Base-by-base conservation (phyloP, 92 coral and sea anemone genomes). In the Parazoanthus atlanticus region DNA sequence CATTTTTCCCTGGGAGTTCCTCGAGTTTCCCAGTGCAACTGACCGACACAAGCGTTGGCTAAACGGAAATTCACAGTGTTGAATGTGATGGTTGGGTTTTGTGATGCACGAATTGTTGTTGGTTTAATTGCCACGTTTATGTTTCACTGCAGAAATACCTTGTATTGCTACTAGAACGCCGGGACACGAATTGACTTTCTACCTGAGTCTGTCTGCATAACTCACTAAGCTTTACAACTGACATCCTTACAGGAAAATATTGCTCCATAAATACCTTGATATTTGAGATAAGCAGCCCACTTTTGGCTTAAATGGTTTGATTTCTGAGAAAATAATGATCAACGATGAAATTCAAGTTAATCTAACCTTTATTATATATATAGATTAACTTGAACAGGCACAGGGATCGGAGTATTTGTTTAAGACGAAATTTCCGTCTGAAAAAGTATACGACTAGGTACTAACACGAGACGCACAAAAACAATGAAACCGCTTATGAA, bases 241-340 rank as follows among this genome's bases (percentile, higher is more conserved):
- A 61, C 69, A 61, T 29, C 76, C 30, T 31, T 72, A 29, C 38
- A 12, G n/a, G 28, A 72, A 72, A 72, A 28, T 31, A 72, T 32
- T 72, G 7, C 76, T 30, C 9, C 31, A 56, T 36, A 82, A 84
- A 58, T 89, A 95, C 98, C 92, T 93, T 95, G 98, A 88, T 90
- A 95, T 86, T 90, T 91, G 52, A 95, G 88, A 78, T 95, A 93
- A 8, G 90, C 34, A 28, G 88, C 80, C 98, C 98, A 95, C 88
- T 95, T 95, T 80, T 93, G 94, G 52, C 93, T 90, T 52, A 90
- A 90, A 43, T 91, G 98, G 64, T 90, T 91, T 32, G 96, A 92
- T 16, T 72, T 85, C 98, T 95, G 75, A 56, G 32, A 91, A 26
- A 25, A 71, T 29, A 16, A 33, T 28, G 5, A 46, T 46, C 28